Evolutionary conservation across 1,140 invertebrate genomes (phyloP), one percentile per base, ranked within the genome.

Genomic region (Sesamia nonagrioides): DNA sequence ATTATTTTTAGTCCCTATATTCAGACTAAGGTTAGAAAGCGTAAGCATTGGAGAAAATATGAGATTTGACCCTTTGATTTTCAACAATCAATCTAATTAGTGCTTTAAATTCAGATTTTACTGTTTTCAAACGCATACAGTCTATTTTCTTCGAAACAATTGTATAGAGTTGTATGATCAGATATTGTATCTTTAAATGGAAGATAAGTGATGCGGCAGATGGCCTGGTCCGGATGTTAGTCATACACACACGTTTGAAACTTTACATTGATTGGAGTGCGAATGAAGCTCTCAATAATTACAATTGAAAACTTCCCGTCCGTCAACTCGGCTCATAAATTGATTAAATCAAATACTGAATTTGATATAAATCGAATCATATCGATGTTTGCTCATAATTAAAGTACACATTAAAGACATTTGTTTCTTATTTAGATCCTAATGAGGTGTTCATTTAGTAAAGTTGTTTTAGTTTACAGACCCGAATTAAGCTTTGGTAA

Each of bases 281-380:
- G 84, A 90, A 91, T 87, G 85, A 72, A 84, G 81, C 63, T 83
- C 74, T 84, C 87, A 90, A 89, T 91, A 89, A 88, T 84, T 86
- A 86, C 91, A 92, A 94, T 94, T 94, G 89, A 92, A 88, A 86
- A 92, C 91, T 91, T 94, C 92, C 92, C 86, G 91, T 91, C 90
- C 79, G 42, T 50, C 60, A 78, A 78, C 69, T 79, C 66, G 74
- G 78, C 69, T 80, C 42, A 17, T 84, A 86, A 87, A 89, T 86
- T 85, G 89, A 89, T 90, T 83, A 84, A 84, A 86, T 87, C 82
- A 82, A 63, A 77, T 72, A 56, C 76, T 63, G 73, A 33, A 72
- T 33, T 69, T 21, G 56, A 52, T 73, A 50, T 50, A 35, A 66
- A 45, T 76, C 21, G 50, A 74, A 75, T 27, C 27, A 1, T 27